phyloP scores from a whole-genome alignment of 2,113 vertebrate genomes.

The Corythaixoides concolor region DNA sequence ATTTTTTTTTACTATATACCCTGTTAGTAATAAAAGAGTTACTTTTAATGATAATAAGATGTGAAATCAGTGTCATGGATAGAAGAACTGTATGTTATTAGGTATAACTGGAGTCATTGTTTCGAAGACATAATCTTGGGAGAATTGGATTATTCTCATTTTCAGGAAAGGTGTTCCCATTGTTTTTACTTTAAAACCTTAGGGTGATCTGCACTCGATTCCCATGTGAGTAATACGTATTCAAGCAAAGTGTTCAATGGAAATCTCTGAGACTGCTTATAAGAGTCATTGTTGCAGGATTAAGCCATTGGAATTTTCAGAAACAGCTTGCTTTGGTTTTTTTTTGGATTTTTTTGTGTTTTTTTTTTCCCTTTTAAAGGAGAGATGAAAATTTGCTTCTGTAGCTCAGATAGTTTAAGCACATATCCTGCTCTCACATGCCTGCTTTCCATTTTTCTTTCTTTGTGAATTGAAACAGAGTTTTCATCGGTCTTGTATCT shows the following conservation, averaged over 20 bases:
- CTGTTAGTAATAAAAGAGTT: not conserved
- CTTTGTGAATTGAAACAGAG: not conserved
- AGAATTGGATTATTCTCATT: not conserved
- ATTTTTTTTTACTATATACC: not conserved
- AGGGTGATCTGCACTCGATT: not conserved
- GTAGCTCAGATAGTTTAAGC: not conserved
- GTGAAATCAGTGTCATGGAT: not conserved
- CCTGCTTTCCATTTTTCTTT: not conserved
- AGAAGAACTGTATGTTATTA: not conserved
- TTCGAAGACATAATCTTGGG: not conserved
- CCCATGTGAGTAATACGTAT: not conserved
- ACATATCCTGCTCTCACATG: not conserved
- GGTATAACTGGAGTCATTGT: not conserved
- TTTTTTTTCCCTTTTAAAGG: not conserved
- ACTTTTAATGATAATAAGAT: not conserved
- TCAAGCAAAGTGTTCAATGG: not conserved
- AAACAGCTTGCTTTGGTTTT: not conserved
- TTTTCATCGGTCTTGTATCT: not conserved
- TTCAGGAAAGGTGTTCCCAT: not conserved
- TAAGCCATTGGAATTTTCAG: conserved; percentile 9
- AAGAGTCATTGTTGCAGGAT: conserved; percentile 8
- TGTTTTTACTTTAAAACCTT: not conserved
- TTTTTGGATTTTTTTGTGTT: too few relatives aligned
- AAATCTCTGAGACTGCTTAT: not conserved
- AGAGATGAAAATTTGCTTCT: not conserved